Evolutionary conservation across 1,140 invertebrate genomes (phyloP).

Genomic region (Acromyrmex charruanus): DNA sequence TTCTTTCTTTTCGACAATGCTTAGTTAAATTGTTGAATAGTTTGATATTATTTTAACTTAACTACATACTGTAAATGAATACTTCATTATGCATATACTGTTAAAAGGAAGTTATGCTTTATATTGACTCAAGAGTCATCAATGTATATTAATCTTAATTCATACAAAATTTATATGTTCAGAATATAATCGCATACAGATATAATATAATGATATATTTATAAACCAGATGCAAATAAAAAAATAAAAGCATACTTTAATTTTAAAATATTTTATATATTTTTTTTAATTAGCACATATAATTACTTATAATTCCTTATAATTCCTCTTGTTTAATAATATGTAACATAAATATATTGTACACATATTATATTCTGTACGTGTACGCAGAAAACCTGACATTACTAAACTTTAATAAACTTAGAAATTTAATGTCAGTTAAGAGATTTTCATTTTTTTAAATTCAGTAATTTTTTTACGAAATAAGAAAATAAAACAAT

Average conservation of each 20-base stretch:
- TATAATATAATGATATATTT: neutral
- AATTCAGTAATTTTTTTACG: constrained; percentile 13
- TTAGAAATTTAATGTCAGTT: constrained; percentile 51
- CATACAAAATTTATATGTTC: constrained; percentile 9
- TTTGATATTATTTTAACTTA: constrained; percentile 15
- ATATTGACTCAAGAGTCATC: constrained; percentile 23
- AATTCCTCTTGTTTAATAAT: neutral
- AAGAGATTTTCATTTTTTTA: constrained; percentile 5
- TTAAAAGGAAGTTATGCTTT: constrained; percentile 4
- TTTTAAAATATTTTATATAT: constrained; percentile 21
- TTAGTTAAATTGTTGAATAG: constrained; percentile 23
- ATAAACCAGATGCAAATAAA: constrained; percentile 19
- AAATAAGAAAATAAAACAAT: constrained; percentile 4
- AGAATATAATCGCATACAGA: neutral
- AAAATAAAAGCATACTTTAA: constrained; percentile 7
- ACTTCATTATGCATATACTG: constrained; percentile 17
- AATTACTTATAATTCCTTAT: constrained; percentile 7
- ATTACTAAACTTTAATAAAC: constrained; percentile 29
- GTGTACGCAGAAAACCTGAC: constrained; percentile 38
- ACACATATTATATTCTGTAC: neutral
- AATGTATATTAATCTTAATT: constrained; percentile 12
- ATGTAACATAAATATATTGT: constrained; percentile 11
- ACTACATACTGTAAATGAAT: constrained; percentile 31
- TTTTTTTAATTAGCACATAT: constrained; percentile 17
- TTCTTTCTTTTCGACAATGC: constrained; percentile 7